Evolutionary conservation across 1,140 invertebrate genomes (phyloP).

Genomic region (Heliconius hermathena): DNA sequence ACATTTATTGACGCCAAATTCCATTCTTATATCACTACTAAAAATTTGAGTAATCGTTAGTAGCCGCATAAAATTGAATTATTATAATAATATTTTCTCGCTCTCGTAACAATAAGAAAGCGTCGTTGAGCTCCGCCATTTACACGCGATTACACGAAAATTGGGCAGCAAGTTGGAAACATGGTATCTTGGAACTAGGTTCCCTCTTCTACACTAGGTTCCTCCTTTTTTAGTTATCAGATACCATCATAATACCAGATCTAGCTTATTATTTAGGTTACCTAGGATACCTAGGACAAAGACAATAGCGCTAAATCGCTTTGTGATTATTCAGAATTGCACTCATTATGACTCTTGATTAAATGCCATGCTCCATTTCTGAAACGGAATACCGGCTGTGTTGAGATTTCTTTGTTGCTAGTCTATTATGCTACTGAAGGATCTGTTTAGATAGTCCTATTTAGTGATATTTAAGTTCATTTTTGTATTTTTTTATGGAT

Average conservation of each 20-base stretch:
- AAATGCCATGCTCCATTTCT: slow-evolving; percentile 12
- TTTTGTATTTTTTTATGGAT: no score
- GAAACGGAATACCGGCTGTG: slow-evolving; percentile 1
- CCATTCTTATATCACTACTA: no score
- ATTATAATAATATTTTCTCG: no score
- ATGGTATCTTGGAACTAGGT: no score
- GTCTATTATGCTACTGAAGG: not conserved
- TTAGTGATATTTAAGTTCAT: not conserved
- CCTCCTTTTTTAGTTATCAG: no score
- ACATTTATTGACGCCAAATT: no score
- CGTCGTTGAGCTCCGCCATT: no score
- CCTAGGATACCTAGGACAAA: slow-evolving; percentile 10
- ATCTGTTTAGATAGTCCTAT: not conserved
- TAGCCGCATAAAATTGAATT: no score
- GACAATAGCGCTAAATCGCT: slow-evolving; percentile 3
- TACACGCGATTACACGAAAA: no score
- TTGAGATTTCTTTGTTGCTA: slow-evolving; percentile 1
- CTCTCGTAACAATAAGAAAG: no score
- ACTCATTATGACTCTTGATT: slow-evolving; percentile 7
- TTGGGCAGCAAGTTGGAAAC: no score
- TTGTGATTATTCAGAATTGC: slow-evolving; percentile 13
- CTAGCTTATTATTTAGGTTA: slow-evolving; percentile 13
- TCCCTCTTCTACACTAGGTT: not conserved
- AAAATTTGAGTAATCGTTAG: no score
- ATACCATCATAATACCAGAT: not conserved